Conservation (phyloP, 1,140 invertebrate genomes). For the Heliconius hewitsoni region DNA sequence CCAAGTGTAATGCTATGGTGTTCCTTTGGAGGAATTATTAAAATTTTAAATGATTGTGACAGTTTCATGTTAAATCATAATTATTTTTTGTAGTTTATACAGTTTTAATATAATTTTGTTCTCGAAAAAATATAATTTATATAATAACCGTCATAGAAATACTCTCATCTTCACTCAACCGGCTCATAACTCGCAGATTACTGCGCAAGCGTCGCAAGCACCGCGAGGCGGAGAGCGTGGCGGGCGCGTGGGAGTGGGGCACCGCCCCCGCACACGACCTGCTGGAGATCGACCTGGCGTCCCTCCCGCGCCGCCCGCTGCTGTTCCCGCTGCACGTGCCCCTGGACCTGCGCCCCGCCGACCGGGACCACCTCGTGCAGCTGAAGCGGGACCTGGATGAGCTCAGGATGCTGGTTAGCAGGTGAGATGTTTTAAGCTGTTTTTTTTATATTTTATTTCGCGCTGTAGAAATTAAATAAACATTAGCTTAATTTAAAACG, state of each 20-base stretch:
- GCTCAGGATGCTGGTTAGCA: conserved; percentile 51
- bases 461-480: too few species aligned
- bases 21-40: too few species aligned
- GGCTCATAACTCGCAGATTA: conserved; percentile 47
- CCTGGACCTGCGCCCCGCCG: conserved; percentile 66
- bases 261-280: conserved; percentile 62
- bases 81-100: too few species aligned
- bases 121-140: too few species aligned
- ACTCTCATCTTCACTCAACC: too few species aligned
- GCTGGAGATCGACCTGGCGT: conserved; percentile 62
- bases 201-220: conserved; percentile 62
- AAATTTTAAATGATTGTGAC: too few species aligned
- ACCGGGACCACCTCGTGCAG: conserved; percentile 53
- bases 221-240: conserved; percentile 51
- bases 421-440: conserved; percentile 37
- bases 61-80: too few species aligned
- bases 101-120: too few species aligned
- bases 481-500: too few species aligned
- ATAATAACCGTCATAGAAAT: too few species aligned
- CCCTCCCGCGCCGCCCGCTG: conserved; percentile 71
- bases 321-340: conserved; percentile 83
- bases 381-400: conserved; percentile 61
- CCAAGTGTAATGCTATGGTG: too few species aligned
- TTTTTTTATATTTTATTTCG: too few species aligned
- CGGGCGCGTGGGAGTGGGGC: conserved; percentile 73